Conservation (phyloP, 2,888 invertebrate species). For the Lymantria monacha region DNA sequence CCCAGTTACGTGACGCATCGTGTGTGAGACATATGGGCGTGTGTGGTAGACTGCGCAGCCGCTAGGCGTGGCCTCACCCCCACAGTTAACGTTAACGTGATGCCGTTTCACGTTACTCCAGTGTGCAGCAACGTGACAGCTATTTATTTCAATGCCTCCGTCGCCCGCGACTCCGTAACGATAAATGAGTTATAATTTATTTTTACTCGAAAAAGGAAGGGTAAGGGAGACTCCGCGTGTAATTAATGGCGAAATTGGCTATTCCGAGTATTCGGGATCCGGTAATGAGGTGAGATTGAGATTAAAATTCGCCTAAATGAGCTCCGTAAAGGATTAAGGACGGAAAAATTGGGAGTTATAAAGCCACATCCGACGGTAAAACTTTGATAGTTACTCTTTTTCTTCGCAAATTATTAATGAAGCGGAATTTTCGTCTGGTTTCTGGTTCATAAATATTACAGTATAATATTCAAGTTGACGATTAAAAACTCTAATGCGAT, state of each 20-base stretch:
- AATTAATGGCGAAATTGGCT: conserved; percentile 81
- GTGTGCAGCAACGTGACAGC: conserved; percentile 65
- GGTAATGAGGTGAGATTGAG: conserved; percentile 80
- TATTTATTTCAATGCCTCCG: conserved; percentile 62
- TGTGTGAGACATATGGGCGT: conserved; percentile 62
- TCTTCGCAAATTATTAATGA: conserved; percentile 42
- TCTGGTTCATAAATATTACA: conserved; percentile 19
- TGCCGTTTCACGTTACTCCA: conserved; percentile 44
- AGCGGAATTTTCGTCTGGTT: conserved; percentile 25
- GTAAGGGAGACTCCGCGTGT: conserved; percentile 61
- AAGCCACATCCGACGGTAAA: conserved; percentile 42
- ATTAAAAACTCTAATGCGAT: conserved; percentile 4
- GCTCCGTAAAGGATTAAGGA: conserved; percentile 68
- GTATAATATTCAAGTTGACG: conserved; percentile 11
- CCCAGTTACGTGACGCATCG: conserved; percentile 56
- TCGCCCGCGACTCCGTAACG: conserved; percentile 52
- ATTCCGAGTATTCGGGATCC: conserved; percentile 77
- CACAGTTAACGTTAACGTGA: conserved; percentile 58
- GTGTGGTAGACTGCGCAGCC: conserved; percentile 66
- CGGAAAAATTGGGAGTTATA: conserved; percentile 53
- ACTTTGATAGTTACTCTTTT: conserved; percentile 50
- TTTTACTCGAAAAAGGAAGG: conserved; percentile 79
- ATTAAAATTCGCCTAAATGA: conserved; percentile 78
- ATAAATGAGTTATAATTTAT: conserved; percentile 82
- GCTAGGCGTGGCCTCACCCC: conserved; percentile 63